These are phyloP conservation scores for Girardia tigrina DNA, from an alignment of 2,888 invertebrate species.

Conservation along the genomic window DNA sequence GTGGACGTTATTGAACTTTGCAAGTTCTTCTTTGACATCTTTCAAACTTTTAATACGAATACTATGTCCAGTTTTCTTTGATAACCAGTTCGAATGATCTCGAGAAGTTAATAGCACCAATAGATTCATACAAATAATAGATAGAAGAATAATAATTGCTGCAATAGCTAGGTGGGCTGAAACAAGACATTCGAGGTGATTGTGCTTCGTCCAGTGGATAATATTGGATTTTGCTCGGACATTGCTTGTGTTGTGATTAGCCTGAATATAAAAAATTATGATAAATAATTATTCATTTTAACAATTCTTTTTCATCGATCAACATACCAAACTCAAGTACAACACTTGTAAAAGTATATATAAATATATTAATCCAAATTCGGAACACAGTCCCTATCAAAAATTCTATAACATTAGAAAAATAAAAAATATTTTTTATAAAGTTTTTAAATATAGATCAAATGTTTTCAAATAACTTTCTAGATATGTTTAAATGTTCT, in stretches of 20 bases:
- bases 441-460: no score
- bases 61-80: background rate
- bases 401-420: no score
- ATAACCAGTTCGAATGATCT: background rate
- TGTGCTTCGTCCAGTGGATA: background rate
- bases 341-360: no score
- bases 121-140: conserved; percentile 3
- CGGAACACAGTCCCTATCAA: no score
- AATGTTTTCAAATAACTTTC: no score
- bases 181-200: background rate
- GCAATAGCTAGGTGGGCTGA: background rate
- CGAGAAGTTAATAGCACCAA: background rate
- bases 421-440: no score
- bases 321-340: no score
- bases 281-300: no score
- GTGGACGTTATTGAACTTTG: conserved; percentile 12
- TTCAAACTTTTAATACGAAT: background rate
- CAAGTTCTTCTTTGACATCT: background rate
- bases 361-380: no score
- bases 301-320: no score
- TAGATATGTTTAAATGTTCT: no score
- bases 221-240: background rate
- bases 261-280: background rate
- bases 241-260: background rate
- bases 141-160: background rate